These are phyloP conservation scores for Drosophila multiciliata DNA, from an alignment of 2,888 invertebrate genomes.

Conservation along the genomic window DNA sequence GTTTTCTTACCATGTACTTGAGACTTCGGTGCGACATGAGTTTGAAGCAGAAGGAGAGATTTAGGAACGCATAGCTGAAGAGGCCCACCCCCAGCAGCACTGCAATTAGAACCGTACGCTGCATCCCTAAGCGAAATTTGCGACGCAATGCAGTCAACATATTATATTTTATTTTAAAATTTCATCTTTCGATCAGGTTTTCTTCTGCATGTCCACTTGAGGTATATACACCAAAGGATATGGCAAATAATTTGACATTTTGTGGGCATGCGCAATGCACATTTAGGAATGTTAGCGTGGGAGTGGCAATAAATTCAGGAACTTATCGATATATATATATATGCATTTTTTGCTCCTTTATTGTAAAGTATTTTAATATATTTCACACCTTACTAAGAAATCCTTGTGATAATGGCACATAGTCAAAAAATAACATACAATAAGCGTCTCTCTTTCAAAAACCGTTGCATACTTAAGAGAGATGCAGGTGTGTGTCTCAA, in stretches of 20 bases:
- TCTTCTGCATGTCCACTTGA: constrained; percentile 23
- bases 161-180: constrained; percentile 38
- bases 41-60: constrained; percentile 83
- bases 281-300: constrained; percentile 2
- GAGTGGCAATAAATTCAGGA: constrained; percentile 38
- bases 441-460: not conserved
- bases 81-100: constrained; percentile 77
- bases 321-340: constrained; percentile 27
- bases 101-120: constrained; percentile 78
- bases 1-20: constrained; percentile 79
- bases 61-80: constrained; percentile 82
- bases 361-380: not conserved
- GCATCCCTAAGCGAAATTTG: constrained; percentile 81
- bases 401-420: not conserved
- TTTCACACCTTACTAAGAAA: not conserved
- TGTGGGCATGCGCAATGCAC: constrained; percentile 57
- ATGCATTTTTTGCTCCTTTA: not conserved
- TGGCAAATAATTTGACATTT: constrained; percentile 30
- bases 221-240: constrained; percentile 35
- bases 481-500: not conserved
- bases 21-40: constrained; percentile 82
- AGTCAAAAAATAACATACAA: not conserved
- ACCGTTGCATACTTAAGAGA: not conserved
- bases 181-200: constrained; percentile 39
- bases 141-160: constrained; percentile 83